phyloP scores from a whole-genome alignment of 2,797 vertebrate genomes.

The Trachops cirrhosus region DNA sequence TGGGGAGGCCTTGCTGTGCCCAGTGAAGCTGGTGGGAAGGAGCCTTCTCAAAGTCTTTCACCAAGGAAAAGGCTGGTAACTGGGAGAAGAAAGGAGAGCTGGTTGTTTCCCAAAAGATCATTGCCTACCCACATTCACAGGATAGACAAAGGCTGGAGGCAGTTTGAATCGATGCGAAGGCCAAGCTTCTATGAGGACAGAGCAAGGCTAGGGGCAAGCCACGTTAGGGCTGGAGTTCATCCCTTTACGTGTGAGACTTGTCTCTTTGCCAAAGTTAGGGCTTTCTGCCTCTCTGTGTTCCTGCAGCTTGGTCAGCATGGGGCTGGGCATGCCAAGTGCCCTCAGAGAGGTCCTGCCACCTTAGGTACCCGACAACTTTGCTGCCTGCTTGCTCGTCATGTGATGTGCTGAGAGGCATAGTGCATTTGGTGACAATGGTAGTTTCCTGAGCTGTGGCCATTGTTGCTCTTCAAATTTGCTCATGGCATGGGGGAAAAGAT shows the following conservation, averaged over 20 bases:
- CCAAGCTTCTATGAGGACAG: not conserved
- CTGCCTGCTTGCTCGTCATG: not conserved
- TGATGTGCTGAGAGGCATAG: rapidly evolving
- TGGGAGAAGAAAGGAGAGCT: not conserved
- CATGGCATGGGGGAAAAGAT: not conserved
- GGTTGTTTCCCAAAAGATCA: no score
- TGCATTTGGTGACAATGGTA: not conserved
- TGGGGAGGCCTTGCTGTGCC: not conserved
- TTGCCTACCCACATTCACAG: not conserved
- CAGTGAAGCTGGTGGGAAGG: not conserved
- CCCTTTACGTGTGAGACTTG: not conserved
- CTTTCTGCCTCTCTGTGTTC: not conserved
- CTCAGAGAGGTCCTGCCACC: not conserved
- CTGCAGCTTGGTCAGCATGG: not conserved
- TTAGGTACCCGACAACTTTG: not conserved
- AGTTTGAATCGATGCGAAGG: not conserved
- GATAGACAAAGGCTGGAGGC: not conserved
- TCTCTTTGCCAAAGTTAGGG: not conserved
- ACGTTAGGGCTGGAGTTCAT: rapidly evolving
- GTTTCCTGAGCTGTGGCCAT: not conserved
- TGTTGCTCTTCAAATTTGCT: not conserved
- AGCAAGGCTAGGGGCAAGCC: not conserved
- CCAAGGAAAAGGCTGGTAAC: not conserved
- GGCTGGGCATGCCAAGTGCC: not conserved
- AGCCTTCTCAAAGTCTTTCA: not conserved